Base-by-base conservation (phyloP, 2,888 invertebrate species). In the Sisyra terminalis region DNA sequence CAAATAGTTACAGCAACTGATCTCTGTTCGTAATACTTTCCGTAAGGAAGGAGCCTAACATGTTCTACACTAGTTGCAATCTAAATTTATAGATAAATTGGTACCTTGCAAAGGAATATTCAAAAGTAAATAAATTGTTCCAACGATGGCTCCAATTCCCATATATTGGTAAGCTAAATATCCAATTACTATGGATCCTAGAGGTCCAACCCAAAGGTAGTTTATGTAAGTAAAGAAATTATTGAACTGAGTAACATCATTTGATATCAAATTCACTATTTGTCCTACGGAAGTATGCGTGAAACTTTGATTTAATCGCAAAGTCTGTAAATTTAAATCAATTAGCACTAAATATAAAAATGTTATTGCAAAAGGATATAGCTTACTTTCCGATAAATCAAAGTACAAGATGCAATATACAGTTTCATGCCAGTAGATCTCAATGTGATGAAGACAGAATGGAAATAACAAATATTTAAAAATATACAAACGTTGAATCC, bases 181-280 rank as follows among this genome's bases (percentile, higher is more conserved):
- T 46, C 82, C 78, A 15, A 89, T 81, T 29, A 80, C 75, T 0
- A 74, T 50, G 3, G 75, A 52, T 29, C 73, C 66, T 6, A 70
- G 46, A 0, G 92, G 92, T 48, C 85, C 76, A 29, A 89, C 71
- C 88, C 90, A 89, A 56, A 93, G 71, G 63, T 81, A 89, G 58
- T 92, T 85, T 71, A 46, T 84, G 78, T 3, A 87, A 44, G 85
- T 71, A 46, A 84, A 78, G 3, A 84, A 79, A 59, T 82, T 73
- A 59, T 94, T 94, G 55, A 94, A 84, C 31, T 93, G 78, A 59
- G 81, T 84, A 9, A 94, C 89, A 59, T 96, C 96, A 55, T 94
- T 94, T 4, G 93, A 90, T 42, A 96, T 69, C 4, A 96, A 66
- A 64, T 94, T 94, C 10, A 94, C 83, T 43, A 96, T 78, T 61